phyloP scores from a whole-genome alignment of 2,888 invertebrate species.

The Ariolimax columbianus region DNA sequence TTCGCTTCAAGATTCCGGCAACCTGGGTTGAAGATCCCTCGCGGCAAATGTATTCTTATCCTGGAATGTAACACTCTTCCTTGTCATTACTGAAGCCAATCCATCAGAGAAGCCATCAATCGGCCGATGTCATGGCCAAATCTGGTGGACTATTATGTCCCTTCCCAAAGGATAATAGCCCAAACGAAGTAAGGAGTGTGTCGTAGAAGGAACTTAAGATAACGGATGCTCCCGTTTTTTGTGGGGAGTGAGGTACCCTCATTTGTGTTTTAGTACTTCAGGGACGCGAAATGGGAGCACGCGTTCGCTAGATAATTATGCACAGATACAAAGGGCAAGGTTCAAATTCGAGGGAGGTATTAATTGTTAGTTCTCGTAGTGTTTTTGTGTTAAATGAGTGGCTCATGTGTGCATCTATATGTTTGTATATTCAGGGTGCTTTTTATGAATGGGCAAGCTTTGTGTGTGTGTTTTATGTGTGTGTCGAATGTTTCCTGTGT shows the following conservation, averaged over 20 bases:
- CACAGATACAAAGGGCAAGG: neutral
- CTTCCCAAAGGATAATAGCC: neutral
- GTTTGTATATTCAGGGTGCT: too few relatives aligned
- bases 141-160: neutral
- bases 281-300: neutral
- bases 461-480: too few relatives aligned
- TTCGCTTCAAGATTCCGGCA: neutral
- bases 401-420: too few relatives aligned
- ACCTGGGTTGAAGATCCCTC: neutral
- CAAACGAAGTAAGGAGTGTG: neutral
- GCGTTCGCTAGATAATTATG: neutral
- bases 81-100: neutral
- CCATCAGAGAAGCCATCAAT: slow-evolving; percentile 18
- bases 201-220: neutral
- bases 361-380: neutral
- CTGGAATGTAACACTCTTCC: too few relatives aligned
- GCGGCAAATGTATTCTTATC: too few relatives aligned
- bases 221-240: neutral
- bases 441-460: too few relatives aligned
- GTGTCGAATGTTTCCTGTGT: too few relatives aligned
- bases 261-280: neutral
- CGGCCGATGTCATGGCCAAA: neutral
- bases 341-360: neutral
- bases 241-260: neutral
- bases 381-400: too few relatives aligned